phyloP scores from a whole-genome alignment of 1,140 invertebrate species.

The Teleopsis dalmanni region DNA sequence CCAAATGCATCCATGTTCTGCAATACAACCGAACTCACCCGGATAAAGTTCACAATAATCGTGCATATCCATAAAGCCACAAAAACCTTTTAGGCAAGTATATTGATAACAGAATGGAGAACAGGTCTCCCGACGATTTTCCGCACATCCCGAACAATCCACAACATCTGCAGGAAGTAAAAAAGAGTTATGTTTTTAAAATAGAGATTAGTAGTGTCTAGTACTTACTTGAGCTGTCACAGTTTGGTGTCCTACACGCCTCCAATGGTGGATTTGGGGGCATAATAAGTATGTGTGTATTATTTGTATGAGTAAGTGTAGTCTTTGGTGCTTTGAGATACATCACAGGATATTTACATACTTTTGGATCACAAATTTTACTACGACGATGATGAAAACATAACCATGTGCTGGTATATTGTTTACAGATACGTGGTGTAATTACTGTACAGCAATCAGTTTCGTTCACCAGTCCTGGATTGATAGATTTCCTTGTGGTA shows the following conservation, averaged over 20 bases:
- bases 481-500: conserved; percentile 7
- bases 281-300: conserved; percentile 29
- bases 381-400: conserved; percentile 19
- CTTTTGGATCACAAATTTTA: conserved; percentile 20
- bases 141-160: conserved; percentile 29
- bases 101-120: conserved; percentile 25
- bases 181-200: neutral
- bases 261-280: conserved; percentile 28
- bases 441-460: conserved; percentile 21
- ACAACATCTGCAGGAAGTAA: conserved; percentile 16
- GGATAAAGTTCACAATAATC: conserved; percentile 27
- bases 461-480: neutral
- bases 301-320: conserved; percentile 11
- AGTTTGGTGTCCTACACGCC: conserved; percentile 20
- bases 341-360: conserved; percentile 18
- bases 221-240: conserved; percentile 21
- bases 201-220: neutral
- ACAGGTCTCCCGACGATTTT: conserved; percentile 19
- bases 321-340: conserved; percentile 26
- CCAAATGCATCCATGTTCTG: conserved; percentile 26
- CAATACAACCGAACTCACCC: conserved; percentile 23
- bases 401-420: conserved; percentile 25
- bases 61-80: conserved; percentile 19
- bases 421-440: conserved; percentile 24
- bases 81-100: conserved; percentile 20